A percentile compares a stretch with the other conserved stretches of the same genome.
phyloP scores from a whole-genome alignment of 1,140 invertebrate species.

The Microplitis demolitor region DNA sequence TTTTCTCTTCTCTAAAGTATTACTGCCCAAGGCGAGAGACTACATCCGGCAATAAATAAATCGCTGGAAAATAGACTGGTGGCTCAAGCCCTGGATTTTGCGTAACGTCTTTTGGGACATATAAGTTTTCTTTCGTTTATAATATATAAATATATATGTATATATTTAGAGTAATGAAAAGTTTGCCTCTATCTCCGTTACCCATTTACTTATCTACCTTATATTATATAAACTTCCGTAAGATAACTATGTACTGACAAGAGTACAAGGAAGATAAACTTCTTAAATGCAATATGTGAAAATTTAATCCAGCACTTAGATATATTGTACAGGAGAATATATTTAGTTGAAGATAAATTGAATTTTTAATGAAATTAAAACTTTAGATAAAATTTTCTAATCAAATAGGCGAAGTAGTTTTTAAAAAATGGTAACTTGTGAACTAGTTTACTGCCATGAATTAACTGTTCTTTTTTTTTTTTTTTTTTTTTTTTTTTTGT shows the following conservation, averaged over 20 bases:
- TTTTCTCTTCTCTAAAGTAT: constrained; percentile 5
- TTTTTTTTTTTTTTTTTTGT: too few species aligned
- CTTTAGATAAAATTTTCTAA: too few species aligned
- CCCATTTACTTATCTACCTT: background rate
- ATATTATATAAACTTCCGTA: background rate
- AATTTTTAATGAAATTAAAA: too few species aligned
- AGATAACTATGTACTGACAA: background rate
- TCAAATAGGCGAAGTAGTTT: too few species aligned
- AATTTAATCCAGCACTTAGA: background rate
- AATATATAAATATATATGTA: background rate
- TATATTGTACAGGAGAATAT: background rate
- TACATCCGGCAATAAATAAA: constrained; percentile 16
- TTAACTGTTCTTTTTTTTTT: too few species aligned
- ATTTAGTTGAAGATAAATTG: too few species aligned
- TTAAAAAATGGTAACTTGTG: too few species aligned
- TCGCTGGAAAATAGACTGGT: constrained; percentile 7
- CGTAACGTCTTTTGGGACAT: constrained; percentile 14
- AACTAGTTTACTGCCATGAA: too few species aligned
- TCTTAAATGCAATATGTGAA: background rate
- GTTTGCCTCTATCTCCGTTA: background rate
- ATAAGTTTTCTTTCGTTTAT: background rate
- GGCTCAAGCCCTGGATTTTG: constrained; percentile 16
- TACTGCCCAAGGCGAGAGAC: constrained; percentile 12
- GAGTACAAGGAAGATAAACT: background rate
- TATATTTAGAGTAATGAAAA: constrained; percentile 7